Conservation (phyloP, 2,888 invertebrate genomes). For the Torymus texanus region DNA sequence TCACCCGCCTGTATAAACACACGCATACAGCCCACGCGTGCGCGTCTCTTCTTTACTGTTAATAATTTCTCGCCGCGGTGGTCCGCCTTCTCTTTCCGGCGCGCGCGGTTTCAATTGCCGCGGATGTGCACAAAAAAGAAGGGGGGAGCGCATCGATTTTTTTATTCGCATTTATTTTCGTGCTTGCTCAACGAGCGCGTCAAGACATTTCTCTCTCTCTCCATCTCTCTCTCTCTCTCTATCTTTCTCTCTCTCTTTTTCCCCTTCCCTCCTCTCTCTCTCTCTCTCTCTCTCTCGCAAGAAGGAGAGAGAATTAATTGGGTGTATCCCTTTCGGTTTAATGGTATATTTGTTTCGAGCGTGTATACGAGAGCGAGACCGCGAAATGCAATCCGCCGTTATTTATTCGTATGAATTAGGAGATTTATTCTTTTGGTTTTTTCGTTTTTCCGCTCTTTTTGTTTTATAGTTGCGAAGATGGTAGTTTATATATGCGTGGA, state of each 20-base stretch:
- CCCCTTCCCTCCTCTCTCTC: too few species aligned
- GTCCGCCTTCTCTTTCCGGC: constrained; percentile 50
- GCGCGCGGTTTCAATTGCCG: constrained; percentile 41
- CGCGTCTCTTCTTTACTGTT: constrained; percentile 40
- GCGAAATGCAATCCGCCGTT: constrained; percentile 36
- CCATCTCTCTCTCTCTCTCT: neutral
- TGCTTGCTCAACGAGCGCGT: neutral
- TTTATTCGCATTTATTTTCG: neutral
- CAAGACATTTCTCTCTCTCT: neutral
- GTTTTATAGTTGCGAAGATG: too few species aligned
- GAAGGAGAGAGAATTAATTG: constrained; percentile 23
- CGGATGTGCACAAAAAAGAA: constrained; percentile 11
- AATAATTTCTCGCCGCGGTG: constrained; percentile 56
- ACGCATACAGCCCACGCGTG: constrained; percentile 7
- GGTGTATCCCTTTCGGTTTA: constrained; percentile 24
- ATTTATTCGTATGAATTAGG: constrained; percentile 56
- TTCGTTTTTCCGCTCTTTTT: too few species aligned
- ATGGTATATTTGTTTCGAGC: constrained; percentile 50
- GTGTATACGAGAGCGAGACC: neutral
- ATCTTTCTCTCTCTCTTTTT: neutral
- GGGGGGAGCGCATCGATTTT: neutral
- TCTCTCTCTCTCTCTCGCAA: too few species aligned
- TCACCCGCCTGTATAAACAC: neutral
- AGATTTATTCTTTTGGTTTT: too few species aligned
- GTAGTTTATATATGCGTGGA: too few species aligned